Conservation (phyloP, 2,797 vertebrate species). For the Botia kubotai region DNA sequence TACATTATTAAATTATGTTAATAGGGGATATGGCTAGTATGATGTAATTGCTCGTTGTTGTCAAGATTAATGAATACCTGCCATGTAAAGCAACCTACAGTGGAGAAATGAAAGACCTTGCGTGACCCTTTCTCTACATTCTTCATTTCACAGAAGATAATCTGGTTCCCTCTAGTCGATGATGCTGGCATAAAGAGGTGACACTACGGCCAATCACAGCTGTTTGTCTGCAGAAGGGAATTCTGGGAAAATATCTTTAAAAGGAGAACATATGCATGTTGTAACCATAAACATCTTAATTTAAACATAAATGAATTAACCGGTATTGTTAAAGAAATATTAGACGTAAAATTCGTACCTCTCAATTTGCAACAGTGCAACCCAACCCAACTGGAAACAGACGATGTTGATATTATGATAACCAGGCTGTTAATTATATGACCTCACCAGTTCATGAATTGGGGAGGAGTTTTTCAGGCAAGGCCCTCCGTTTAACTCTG, state of each 20-base stretch:
- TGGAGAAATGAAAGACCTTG: neutral
- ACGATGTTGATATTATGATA: conserved; percentile 63
- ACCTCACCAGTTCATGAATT: conserved; percentile 60
- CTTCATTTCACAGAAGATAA: neutral
- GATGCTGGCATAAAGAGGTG: neutral
- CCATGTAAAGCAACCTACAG: neutral
- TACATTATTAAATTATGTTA: too few species aligned
- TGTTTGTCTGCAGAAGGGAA: neutral
- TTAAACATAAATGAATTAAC: conserved; percentile 4
- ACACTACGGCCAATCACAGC: neutral
- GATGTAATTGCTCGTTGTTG: too few species aligned
- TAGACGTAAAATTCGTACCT: conserved; percentile 14
- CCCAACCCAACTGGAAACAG: conserved; percentile 34
- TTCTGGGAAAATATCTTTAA: neutral
- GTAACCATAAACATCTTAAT: neutral
- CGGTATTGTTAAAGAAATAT: conserved; percentile 23
- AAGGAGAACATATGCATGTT: neutral
- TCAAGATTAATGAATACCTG: neutral
- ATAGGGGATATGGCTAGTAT: too few species aligned
- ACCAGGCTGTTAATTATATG: conserved; percentile 60
- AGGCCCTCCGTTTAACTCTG: conserved; percentile 52
- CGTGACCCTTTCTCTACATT: neutral
- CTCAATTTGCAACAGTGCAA: conserved; percentile 41
- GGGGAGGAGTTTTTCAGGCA: conserved; percentile 36
- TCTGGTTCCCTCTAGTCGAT: neutral